These are phyloP conservation scores for Diabrotica balteata DNA, from an alignment of 2,888 invertebrate genomes.

Conservation along the genomic window DNA sequence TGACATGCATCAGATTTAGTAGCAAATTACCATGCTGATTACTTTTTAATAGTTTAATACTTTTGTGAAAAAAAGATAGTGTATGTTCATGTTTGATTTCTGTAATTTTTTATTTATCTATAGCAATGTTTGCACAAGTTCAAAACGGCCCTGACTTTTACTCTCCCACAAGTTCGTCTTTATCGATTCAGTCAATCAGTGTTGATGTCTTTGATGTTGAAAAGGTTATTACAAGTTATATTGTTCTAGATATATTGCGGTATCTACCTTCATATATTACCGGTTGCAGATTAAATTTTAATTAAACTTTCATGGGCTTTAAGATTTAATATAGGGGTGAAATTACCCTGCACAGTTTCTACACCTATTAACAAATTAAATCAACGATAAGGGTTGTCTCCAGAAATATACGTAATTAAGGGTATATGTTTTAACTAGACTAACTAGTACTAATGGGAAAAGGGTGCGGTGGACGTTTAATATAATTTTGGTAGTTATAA, in stretches of 20 bases:
- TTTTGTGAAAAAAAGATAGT: too few relatives aligned
- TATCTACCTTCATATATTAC: neutral
- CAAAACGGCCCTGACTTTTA: neutral
- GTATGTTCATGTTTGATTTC: too few relatives aligned
- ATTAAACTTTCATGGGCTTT: slow-evolving; percentile 1
- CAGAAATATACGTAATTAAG: neutral
- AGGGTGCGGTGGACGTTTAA: too few relatives aligned
- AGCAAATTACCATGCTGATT: too few relatives aligned
- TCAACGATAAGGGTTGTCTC: neutral
- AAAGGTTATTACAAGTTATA: slow-evolving; percentile 18
- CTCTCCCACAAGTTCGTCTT: slow-evolving; percentile 4
- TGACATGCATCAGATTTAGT: too few relatives aligned
- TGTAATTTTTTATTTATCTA: too few relatives aligned
- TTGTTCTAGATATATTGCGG: slow-evolving; percentile 5
- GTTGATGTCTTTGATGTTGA: slow-evolving; percentile 15
- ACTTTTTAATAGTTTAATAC: too few relatives aligned
- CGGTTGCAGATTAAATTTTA: slow-evolving; percentile 1
- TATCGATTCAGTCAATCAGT: slow-evolving; percentile 20
- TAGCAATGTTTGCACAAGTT: too few relatives aligned
- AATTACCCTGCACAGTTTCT: too few relatives aligned
- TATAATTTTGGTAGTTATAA: too few relatives aligned
- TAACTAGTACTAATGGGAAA: too few relatives aligned
- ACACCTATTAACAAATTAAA: neutral
- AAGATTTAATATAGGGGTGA: neutral
- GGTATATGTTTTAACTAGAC: neutral